Conservation (phyloP, 1,140 invertebrate species). For the Panagrolaimus sp. region DNA sequence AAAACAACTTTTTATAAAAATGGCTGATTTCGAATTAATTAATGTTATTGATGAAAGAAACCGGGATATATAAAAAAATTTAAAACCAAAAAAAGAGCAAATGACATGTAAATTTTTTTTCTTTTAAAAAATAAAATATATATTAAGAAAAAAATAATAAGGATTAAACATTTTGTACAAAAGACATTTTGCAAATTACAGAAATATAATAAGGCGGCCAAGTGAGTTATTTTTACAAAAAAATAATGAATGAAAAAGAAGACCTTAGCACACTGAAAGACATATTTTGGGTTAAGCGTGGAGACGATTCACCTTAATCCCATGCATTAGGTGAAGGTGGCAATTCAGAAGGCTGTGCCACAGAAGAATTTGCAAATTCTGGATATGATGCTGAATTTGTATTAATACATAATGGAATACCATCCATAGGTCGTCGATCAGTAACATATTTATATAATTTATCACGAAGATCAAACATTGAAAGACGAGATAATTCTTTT, state of each 20-base stretch:
- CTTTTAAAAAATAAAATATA: not conserved
- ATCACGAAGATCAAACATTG: conserved; percentile 68
- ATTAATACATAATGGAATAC: conserved; percentile 96
- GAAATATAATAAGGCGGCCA: conserved; percentile 12
- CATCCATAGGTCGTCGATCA: conserved; percentile 78
- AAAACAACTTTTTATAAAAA: not conserved
- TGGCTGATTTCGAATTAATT: not conserved
- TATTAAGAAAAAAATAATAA: not conserved
- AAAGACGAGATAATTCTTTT: conserved; percentile 53
- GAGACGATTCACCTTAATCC: conserved; percentile 66
- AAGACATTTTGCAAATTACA: not conserved
- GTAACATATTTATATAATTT: conserved; percentile 96
- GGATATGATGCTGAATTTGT: conserved; percentile 97
- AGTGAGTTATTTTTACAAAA: not conserved
- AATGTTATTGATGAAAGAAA: not conserved
- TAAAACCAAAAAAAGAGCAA: not conserved
- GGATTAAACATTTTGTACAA: conserved; percentile 13
- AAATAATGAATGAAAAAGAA: not conserved
- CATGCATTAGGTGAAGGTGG: conserved; percentile 93
- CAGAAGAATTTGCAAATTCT: conserved; percentile 90
- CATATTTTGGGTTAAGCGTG: not conserved
- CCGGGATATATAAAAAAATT: conserved; percentile 3
- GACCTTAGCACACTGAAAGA: conserved; percentile 7
- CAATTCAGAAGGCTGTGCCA: conserved; percentile 90
- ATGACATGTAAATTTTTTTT: not conserved